These are phyloP conservation scores for Drosophila phalerata DNA, from an alignment of 2,888 invertebrate species.

Conservation along the genomic window DNA sequence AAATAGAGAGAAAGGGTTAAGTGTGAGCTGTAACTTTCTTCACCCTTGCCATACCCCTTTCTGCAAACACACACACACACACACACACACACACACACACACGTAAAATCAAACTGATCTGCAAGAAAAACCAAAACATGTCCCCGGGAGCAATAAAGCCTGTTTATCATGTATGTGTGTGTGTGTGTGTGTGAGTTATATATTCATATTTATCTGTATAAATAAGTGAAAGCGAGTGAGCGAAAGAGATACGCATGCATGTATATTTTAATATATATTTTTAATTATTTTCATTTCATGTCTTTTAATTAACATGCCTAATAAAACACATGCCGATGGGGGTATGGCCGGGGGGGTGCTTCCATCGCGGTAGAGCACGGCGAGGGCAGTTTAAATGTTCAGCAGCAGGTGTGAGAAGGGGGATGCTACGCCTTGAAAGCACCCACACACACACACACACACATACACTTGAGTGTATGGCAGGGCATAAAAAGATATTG, in stretches of 20 bases:
- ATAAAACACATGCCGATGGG: slow-evolving; percentile 77
- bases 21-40: not conserved
- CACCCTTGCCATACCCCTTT: not conserved
- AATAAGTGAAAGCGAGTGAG: not conserved
- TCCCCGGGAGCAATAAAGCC: slow-evolving; percentile 32
- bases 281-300: slow-evolving; percentile 83
- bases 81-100: not conserved
- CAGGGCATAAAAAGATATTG: slow-evolving; percentile 77
- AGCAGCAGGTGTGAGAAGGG: slow-evolving; percentile 13
- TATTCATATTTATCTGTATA: not conserved
- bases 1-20: not conserved
- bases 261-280: slow-evolving; percentile 70
- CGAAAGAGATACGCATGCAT: slow-evolving; percentile 10
- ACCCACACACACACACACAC: slow-evolving; percentile 24
- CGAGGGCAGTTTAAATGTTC: slow-evolving; percentile 11
- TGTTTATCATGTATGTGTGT: slow-evolving; percentile 12
- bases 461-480: not conserved
- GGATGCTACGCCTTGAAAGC: slow-evolving; percentile 22
- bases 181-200: slow-evolving; percentile 11
- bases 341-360: slow-evolving; percentile 10
- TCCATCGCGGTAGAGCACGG: not conserved
- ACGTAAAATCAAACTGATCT: slow-evolving; percentile 14
- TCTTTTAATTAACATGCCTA: slow-evolving; percentile 82
- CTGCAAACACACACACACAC: not conserved
- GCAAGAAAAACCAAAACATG: slow-evolving; percentile 27